Conservation (phyloP, 1,140 invertebrate species). For the Fopius arisanus region DNA sequence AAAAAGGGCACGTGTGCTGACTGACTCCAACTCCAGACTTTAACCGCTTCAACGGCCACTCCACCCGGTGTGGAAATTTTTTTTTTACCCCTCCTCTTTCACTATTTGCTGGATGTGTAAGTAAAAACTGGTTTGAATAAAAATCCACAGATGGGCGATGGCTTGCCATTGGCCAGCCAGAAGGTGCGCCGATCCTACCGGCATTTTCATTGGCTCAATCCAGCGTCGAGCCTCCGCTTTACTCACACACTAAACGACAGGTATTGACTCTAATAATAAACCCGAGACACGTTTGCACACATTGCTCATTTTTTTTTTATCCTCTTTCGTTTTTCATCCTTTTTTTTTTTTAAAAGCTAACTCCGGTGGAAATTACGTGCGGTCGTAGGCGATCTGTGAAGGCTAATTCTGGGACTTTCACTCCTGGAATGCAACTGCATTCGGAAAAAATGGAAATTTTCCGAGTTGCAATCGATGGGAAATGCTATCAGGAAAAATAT, state of each 20-base stretch:
- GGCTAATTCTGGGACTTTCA: too few relatives aligned
- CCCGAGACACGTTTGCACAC: background rate
- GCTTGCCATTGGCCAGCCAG: conserved; percentile 10
- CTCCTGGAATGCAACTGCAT: too few relatives aligned
- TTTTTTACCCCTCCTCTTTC: background rate
- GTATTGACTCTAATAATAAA: conserved; percentile 5
- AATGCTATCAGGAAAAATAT: too few relatives aligned
- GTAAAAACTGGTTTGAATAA: background rate
- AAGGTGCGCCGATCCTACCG: conserved; percentile 41
- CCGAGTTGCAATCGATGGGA: too few relatives aligned
- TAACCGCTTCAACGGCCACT: background rate
- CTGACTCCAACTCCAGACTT: background rate
- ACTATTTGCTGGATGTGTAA: background rate
- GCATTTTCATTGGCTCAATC: conserved; percentile 36
- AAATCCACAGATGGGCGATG: background rate
- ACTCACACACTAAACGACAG: background rate
- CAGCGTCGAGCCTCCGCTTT: conserved; percentile 37
- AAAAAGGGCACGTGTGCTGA: background rate
- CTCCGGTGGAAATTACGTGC: too few relatives aligned
- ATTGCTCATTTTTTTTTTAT: background rate
- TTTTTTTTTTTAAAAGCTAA: too few relatives aligned
- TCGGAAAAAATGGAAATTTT: too few relatives aligned
- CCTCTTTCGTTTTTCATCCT: too few relatives aligned
- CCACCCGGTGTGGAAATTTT: background rate
- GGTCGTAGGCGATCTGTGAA: too few relatives aligned